Evolutionary conservation across 1,140 invertebrate species (phyloP), one percentile per base, ranked within the genome.

Genomic region (Ptiloglossa arizonensis): DNA sequence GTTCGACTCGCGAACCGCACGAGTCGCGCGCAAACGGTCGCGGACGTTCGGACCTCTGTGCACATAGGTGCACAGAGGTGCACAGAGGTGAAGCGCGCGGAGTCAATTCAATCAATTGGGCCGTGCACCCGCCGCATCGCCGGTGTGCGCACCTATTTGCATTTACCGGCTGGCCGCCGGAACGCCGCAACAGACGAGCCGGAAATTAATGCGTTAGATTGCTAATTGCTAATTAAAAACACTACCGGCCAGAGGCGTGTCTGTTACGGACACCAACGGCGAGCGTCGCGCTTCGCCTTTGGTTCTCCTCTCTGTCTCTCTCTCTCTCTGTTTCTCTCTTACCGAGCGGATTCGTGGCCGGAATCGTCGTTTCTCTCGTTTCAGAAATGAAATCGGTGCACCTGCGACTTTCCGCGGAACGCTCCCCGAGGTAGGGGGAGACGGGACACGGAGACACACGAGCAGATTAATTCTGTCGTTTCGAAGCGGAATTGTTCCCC

Each of bases 211-310:
- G 90, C 89, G 89, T 90, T 91, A 89, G 90, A 87, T 85, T 85
- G 86, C 87, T 92, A 92, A 92, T 92, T 92, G 90, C 89, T 91
- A 90, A 92, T 92, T 92, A 92, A 92, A 92, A 92, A 91, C 89
- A 89, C 87, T 82, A 74, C 75, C 59, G 79, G 24, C 71, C n/a
- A 17, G 27, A 54, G 22, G 17, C 62, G 63, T 32, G 41, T 66
- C 63, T 48, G 63, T 50, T 29, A 66, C 63, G 24, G 46, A 64
- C 62, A 48, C 66, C 32, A 13, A 8, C 62, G 41, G 5, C 62
- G n/a, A 27, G n/a, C 19, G n/a, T n/a, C n/a, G n/a, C n/a, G 29
- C 3, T 22, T 32, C 27, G 44, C 44, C 8, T 22, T 5, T 24
- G 2, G 8, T 22, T 4, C 38, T 13, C 24, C 54, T 19, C 15